Base-by-base conservation (phyloP, 2,888 invertebrate genomes). In the Entomobrya proxima region DNA sequence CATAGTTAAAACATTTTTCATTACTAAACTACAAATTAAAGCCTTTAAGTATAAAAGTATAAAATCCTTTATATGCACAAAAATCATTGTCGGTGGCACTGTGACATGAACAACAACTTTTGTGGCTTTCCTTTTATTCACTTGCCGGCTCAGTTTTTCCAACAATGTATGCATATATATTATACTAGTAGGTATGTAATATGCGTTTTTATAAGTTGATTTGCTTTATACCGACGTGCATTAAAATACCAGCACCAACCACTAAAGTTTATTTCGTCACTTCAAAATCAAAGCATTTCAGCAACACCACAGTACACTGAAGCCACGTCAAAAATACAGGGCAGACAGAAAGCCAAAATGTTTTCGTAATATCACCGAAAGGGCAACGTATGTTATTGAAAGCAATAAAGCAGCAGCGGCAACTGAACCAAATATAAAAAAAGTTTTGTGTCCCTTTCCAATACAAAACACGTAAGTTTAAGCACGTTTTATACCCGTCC, bases 391-490 rank as follows among this genome's bases (percentile, higher is more conserved):
- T 64, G 35, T 64, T 64, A 27, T 64, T 64, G 37, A 35, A 64
- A 64, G n/a, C n/a, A n/a, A 64, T 64, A 64, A 64, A 37, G 37
- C 64, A 37, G 21, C 37, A 64, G 37, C 64, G 11, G 64, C 21
- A 64, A 64, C 64, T 64, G 21, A 35, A 21, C 64, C 64, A 64
- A 64, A 64, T 64, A 64, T 64, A 35, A 37, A 64, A 64, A 64
- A 64, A n/a, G n/a, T n/a, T n/a, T n/a, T n/a, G n/a, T n/a, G 37
- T 64, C 37, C 3, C 37, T 58, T 30, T 2, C 4, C 35, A 64
- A 64, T 35, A 37, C 37, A 18, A 64, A 61, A 64, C 37, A 64
- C 21, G 64, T 64, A 37, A 30, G 64, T 9, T 18, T 2, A n/a
- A n/a, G n/a, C n/a, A n/a, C n/a, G n/a, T n/a, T n/a, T n/a, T n/a